Conservation (phyloP, 2,113 vertebrate species). For the Willisornis vidua region DNA sequence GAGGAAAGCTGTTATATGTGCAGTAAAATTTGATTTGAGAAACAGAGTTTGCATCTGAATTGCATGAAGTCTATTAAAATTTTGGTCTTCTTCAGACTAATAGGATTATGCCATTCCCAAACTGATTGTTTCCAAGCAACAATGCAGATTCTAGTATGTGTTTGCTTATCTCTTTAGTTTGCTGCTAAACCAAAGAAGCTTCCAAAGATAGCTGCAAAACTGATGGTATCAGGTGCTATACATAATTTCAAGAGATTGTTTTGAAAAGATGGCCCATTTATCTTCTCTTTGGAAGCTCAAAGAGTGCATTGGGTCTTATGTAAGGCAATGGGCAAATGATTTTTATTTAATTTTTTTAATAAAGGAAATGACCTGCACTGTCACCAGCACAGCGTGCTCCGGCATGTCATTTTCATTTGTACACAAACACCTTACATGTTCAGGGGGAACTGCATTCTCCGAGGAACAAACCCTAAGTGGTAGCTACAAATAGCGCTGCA, state of each 20-base stretch:
- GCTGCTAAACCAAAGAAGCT: slow-evolving; percentile 29
- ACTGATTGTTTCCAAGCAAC: slow-evolving; percentile 74
- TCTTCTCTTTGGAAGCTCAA: not conserved
- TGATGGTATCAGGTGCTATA: slow-evolving; percentile 50
- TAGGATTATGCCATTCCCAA: slow-evolving; percentile 62
- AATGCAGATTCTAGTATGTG: slow-evolving; percentile 27
- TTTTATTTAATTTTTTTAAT: not conserved
- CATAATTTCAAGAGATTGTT: slow-evolving; percentile 13
- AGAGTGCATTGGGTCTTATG: rapidly evolving
- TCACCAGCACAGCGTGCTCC: not conserved
- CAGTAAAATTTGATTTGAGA: slow-evolving; percentile 50
- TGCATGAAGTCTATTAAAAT: slow-evolving; percentile 64
- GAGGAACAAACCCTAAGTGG: not conserved
- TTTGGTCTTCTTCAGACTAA: slow-evolving; percentile 34
- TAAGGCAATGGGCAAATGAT: not conserved
- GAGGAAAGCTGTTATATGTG: not conserved
- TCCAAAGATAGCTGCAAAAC: slow-evolving; percentile 31
- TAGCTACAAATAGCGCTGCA: not conserved
- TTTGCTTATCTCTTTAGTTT: slow-evolving; percentile 56
- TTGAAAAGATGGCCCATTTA: not conserved
- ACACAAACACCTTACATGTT: not conserved
- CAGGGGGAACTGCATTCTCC: not conserved
- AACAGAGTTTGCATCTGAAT: slow-evolving; percentile 47
- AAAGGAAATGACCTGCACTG: not conserved
- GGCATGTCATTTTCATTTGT: not conserved